Evolutionary conservation across 2,113 vertebrate genomes (phyloP), one percentile per base, ranked within the genome.

Genomic region (Shinisaurus crocodilurus): DNA sequence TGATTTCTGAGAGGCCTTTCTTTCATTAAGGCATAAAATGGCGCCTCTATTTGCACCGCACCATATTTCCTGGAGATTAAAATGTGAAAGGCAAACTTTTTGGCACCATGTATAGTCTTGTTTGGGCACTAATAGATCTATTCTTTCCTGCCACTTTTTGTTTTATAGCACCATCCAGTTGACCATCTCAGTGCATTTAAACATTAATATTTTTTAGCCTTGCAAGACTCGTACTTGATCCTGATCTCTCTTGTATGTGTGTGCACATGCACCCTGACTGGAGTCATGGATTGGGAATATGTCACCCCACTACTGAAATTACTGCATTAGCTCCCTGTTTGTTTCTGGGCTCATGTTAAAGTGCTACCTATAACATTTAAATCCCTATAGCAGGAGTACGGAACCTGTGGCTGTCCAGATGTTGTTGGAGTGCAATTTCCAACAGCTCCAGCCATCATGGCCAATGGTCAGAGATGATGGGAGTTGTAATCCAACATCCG

Each of bases 1-100:
- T 92, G 89, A 93, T 91, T 88, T 87, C 88, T 90, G 63, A 1
- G n/a, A 94, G 86, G 91, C 80, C 12, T 81, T 92, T 88, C 76
- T 93, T 92, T 92, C 40, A 23, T 40, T 92, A 48, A 77, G 89
- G 29, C n/a, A 82, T 89, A 70, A 93, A 92, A 29, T 81, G 29
- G 75, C 82, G 89, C 88, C 7, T 93, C 92, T 63, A 54, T 87
- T 88, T 92, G 84, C 87, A 2, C 77, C 87, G 57, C n/a, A 5
- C 0, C 27, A 48, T 50, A 0, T 86, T 95, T 90, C 54, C 32
- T 91, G 60, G 76, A 92, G 88, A 88, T 82, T 63, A 69, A 94
- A 82, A 0, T 67, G 1, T 32, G 34, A 74, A 92, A 60, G 60
- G 85, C 90, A 57, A 32, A 81, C 37, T 69, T 65, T 45, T 25